phyloP scores from a whole-genome alignment of 2,113 vertebrate species.

The Carassius auratus region DNA sequence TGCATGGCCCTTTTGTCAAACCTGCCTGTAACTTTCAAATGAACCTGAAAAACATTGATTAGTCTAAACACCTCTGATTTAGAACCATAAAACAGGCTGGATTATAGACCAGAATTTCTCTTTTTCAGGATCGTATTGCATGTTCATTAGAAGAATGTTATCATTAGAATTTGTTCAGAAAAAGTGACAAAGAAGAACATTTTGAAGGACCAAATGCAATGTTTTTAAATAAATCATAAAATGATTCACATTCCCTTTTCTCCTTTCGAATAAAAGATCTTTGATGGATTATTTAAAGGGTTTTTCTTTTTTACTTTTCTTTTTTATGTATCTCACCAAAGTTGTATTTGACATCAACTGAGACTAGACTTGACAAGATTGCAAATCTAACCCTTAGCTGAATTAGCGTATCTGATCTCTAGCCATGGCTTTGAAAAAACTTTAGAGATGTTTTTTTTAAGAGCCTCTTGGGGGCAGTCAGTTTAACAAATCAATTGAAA shows the following conservation, averaged over 20 bases:
- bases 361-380: not conserved
- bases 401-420: not conserved
- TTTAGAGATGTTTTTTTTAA: not conserved
- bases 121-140: not conserved
- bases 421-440: not conserved
- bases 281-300: not conserved
- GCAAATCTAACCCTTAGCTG: not conserved
- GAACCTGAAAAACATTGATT: not conserved
- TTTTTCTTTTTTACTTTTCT: not conserved
- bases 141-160: not conserved
- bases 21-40: not conserved
- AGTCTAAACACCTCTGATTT: not conserved
- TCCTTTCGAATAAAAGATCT: not conserved
- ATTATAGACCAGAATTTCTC: not conserved
- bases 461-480: not conserved
- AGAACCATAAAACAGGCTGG: not conserved
- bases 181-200: not conserved
- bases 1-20: not conserved
- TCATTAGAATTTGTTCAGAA: not conserved
- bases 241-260: not conserved
- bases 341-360: not conserved
- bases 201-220: not conserved
- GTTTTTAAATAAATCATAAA: not conserved
- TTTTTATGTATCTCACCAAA: not conserved
- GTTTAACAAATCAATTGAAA: not conserved